Conservation (phyloP, 2,797 vertebrate species). For the Moxostoma hubbsi region DNA sequence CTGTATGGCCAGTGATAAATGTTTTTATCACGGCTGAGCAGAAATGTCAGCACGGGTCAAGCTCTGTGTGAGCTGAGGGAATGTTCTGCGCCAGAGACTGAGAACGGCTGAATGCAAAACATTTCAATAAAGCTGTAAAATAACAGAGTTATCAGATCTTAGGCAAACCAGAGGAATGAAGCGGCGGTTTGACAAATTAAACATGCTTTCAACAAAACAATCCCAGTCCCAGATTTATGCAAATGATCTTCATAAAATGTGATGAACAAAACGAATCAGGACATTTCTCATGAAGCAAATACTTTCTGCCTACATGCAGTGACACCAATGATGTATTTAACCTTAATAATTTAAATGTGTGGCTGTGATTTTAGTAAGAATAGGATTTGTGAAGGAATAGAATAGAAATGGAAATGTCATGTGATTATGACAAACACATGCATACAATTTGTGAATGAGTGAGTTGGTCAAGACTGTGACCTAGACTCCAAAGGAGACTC, state of each 20-base stretch:
- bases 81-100: constrained; percentile 32
- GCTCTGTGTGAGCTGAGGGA: constrained; percentile 39
- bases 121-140: constrained; percentile 55
- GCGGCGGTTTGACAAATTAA: constrained; percentile 33
- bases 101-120: constrained; percentile 50
- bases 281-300: constrained; percentile 14
- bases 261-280: not conserved
- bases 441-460: not conserved
- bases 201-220: constrained; percentile 37
- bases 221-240: constrained; percentile 79
- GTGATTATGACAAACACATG: constrained; percentile 7
- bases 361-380: constrained; percentile 64
- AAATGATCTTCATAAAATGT: constrained; percentile 77
- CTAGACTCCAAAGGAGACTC: not conserved
- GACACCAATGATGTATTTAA: constrained; percentile 75
- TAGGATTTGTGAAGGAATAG: not conserved
- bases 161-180: constrained; percentile 42
- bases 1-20: constrained; percentile 52
- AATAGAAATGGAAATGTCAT: not conserved
- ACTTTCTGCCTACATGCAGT: not conserved
- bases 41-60: constrained; percentile 48
- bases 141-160: constrained; percentile 56
- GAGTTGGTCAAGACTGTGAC: constrained; percentile 10
- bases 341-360: constrained; percentile 80
- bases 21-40: constrained; percentile 54